phyloP scores from a whole-genome alignment of 2,113 vertebrate genomes.

The Riparia riparia region DNA sequence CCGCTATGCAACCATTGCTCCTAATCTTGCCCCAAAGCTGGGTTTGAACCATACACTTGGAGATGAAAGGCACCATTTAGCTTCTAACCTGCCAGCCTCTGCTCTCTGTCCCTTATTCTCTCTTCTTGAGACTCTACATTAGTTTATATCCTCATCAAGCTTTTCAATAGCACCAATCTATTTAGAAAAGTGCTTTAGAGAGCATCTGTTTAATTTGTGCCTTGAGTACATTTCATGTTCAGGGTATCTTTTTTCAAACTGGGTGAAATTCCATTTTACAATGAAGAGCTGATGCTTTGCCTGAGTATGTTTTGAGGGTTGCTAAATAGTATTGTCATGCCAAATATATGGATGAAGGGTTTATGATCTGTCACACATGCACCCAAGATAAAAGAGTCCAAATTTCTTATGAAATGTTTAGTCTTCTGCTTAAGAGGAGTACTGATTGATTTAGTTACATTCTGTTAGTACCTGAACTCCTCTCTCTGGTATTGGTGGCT shows the following conservation, averaged over 20 bases:
- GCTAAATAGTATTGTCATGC: neutral
- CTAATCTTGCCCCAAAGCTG: neutral
- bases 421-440: neutral
- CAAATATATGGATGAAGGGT: neutral
- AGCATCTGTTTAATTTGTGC: neutral
- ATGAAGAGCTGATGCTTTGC: neutral
- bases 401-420: neutral
- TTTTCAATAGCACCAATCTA: neutral
- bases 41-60: neutral
- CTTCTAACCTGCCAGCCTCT: neutral
- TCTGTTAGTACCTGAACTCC: neutral
- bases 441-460: neutral
- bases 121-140: neutral
- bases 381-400: neutral
- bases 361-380: neutral
- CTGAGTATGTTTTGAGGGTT: neutral
- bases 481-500: neutral
- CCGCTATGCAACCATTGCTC: neutral
- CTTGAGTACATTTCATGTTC: neutral
- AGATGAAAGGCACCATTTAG: neutral
- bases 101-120: neutral
- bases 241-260: neutral
- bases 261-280: neutral
- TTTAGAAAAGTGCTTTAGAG: neutral
- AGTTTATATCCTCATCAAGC: neutral